Evolutionary conservation across 2,113 vertebrate species (phyloP).

Genomic region (Nymphicus hollandicus): DNA sequence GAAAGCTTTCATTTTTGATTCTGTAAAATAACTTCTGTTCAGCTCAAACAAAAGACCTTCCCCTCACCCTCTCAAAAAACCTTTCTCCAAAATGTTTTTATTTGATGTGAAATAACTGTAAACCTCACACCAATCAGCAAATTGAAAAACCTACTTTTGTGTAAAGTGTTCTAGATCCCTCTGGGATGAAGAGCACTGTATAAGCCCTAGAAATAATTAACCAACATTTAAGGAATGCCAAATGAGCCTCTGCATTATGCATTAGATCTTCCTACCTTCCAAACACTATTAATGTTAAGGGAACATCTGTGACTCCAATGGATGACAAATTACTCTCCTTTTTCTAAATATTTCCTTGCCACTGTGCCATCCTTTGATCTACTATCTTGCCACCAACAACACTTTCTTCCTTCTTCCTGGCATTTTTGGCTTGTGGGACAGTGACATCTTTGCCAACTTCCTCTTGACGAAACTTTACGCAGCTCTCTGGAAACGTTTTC

Average conservation of each 20-base stretch:
- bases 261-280: not conserved
- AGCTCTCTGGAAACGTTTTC: not conserved
- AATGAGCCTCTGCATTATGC: not conserved
- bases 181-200: not conserved
- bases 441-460: not conserved
- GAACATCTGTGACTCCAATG: not conserved
- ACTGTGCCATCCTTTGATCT: not conserved
- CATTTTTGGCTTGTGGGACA: accelerated
- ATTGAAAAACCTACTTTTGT: not conserved
- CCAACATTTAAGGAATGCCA: conserved; percentile 1
- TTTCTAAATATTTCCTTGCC: not conserved
- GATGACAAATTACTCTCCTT: not conserved
- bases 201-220: conserved; percentile 7
- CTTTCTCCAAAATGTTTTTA: not conserved
- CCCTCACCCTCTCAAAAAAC: accelerated
- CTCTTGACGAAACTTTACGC: not conserved
- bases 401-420: not conserved
- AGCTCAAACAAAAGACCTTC: not conserved
- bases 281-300: not conserved
- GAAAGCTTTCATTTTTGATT: not conserved
- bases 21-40: not conserved
- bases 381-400: not conserved
- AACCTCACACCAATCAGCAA: not conserved
- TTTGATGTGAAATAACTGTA: not conserved
- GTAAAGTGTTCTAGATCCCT: not conserved